Conservation (phyloP, 2,113 vertebrate genomes). For the Leiothrix lutea region DNA sequence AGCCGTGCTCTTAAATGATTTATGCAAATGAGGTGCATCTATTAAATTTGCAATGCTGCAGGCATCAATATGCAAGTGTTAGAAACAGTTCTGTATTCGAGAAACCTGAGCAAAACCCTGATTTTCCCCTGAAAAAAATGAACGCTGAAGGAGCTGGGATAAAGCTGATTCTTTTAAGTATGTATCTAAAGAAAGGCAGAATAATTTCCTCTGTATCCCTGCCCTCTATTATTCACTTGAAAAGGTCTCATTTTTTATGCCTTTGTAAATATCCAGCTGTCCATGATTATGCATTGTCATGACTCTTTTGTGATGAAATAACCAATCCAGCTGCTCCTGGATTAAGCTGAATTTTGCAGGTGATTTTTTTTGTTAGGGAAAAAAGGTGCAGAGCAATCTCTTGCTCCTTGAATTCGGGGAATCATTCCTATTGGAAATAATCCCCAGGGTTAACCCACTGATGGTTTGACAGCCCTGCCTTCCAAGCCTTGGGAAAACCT, state of each 20-base stretch:
- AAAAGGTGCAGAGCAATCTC: background rate
- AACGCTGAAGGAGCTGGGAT: background rate
- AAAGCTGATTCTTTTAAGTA: background rate
- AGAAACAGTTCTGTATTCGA: background rate
- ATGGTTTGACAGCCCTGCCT: background rate
- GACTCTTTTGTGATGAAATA: background rate
- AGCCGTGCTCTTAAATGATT: conserved; percentile 1
- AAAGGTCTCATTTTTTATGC: background rate
- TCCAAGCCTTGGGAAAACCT: background rate
- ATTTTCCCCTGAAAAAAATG: background rate
- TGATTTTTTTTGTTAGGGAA: background rate
- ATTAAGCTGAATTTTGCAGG: background rate
- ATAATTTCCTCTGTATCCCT: background rate
- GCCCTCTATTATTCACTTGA: background rate
- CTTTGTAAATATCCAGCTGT: background rate
- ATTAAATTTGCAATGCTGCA: conserved; percentile 9
- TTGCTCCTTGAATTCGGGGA: background rate
- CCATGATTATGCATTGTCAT: conserved; percentile 12
- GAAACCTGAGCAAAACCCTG: conserved; percentile 3
- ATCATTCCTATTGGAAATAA: background rate
- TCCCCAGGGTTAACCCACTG: background rate
- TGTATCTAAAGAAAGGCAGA: background rate
- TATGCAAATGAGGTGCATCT: conserved; percentile 11
- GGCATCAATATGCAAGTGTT: conserved; percentile 13
- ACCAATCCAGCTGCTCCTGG: background rate